Evolutionary conservation across 1,140 invertebrate genomes (phyloP).

Genomic region (Physella acuta): DNA sequence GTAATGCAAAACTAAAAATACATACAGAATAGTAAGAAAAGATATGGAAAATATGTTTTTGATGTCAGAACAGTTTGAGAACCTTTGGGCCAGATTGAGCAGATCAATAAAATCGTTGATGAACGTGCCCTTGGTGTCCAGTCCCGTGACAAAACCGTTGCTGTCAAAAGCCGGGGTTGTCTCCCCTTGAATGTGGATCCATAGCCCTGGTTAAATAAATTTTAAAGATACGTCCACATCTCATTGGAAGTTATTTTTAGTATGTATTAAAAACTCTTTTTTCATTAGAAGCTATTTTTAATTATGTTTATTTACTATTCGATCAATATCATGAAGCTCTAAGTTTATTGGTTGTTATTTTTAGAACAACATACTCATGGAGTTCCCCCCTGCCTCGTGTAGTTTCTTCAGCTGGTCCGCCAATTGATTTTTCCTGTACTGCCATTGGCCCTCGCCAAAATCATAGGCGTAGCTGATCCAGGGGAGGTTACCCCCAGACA

Average conservation of each 20-base stretch:
- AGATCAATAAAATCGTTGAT: conserved; percentile 38
- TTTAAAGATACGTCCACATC: too few species aligned
- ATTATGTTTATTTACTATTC: too few species aligned
- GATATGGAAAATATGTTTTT: too few species aligned
- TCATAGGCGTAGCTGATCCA: conserved; percentile 56
- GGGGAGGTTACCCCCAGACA: conserved; percentile 60
- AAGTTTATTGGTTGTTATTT: too few species aligned
- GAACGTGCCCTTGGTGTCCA: conserved; percentile 35
- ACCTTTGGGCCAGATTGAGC: conserved; percentile 20
- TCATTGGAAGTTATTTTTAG: too few species aligned
- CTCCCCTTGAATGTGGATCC: conserved; percentile 60
- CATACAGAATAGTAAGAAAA: too few species aligned
- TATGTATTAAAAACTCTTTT: too few species aligned
- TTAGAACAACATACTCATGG: conserved; percentile 54
- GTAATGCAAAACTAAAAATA: too few species aligned
- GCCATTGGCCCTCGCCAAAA: conserved; percentile 58
- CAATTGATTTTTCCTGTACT: conserved; percentile 34
- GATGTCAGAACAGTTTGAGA: too few species aligned
- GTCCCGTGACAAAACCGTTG: conserved; percentile 35
- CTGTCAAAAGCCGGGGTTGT: conserved; percentile 49
- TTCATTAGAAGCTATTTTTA: too few species aligned
- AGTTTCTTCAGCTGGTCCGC: conserved; percentile 54
- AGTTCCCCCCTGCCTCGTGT: conserved; percentile 58
- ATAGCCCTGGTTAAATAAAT: too few species aligned
- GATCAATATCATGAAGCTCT: too few species aligned